Evolutionary conservation across 1,140 invertebrate species (phyloP).

Genomic region (Anadara kagoshimensis): DNA sequence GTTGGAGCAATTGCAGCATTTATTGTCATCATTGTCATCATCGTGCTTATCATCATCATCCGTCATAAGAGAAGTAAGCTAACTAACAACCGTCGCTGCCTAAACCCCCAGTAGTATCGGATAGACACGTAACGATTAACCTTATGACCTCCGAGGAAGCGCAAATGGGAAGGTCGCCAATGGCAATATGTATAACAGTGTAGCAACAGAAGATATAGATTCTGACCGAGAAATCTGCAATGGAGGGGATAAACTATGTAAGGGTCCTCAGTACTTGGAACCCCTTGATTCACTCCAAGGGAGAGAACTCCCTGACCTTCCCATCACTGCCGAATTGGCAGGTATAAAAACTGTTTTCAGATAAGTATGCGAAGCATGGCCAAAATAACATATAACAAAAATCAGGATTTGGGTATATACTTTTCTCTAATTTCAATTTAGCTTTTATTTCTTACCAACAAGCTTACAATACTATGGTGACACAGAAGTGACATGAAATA

Average conservation of each 20-base stretch:
- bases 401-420: no score
- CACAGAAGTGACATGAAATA: no score
- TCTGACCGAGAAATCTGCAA: constrained; percentile 67
- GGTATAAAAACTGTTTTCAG: constrained; percentile 18
- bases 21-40: constrained; percentile 83
- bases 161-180: constrained; percentile 74
- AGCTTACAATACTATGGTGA: no score
- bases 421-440: no score
- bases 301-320: constrained; percentile 64
- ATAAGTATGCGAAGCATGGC: background rate
- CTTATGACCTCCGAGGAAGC: constrained; percentile 63
- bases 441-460: background rate
- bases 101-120: constrained; percentile 53
- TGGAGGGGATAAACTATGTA: constrained; percentile 52
- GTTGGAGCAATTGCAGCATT: constrained; percentile 86
- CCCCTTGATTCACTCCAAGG: constrained; percentile 76
- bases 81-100: constrained; percentile 79
- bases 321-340: constrained; percentile 43
- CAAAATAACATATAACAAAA: no score
- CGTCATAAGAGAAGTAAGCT: constrained; percentile 84
- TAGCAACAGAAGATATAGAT: constrained; percentile 75
- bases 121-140: constrained; percentile 68
- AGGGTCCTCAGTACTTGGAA: constrained; percentile 77
- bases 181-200: constrained; percentile 77
- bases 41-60: constrained; percentile 83